These are phyloP conservation scores for Eulemur rubriventer DNA, from an alignment of 2,797 vertebrate species.

Conservation along the genomic window DNA sequence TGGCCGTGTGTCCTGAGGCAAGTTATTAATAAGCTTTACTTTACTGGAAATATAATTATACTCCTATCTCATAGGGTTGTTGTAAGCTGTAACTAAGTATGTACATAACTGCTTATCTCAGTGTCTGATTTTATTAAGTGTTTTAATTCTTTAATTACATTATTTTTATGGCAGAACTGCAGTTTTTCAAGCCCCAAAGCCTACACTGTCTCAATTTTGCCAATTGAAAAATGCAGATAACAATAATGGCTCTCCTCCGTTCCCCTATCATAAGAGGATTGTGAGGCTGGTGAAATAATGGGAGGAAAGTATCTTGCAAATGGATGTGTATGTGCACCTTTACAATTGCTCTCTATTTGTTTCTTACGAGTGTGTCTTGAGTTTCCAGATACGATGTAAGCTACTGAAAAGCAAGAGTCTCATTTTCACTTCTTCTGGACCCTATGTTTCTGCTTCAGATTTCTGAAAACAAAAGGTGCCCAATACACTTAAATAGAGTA, in stretches of 20 bases:
- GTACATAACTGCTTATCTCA: background rate
- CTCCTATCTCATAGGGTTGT: background rate
- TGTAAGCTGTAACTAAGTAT: background rate
- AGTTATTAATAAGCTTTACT: background rate
- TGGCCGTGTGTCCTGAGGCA: background rate
- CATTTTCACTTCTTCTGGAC: constrained; percentile 32
- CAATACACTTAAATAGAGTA: background rate
- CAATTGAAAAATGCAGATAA: background rate
- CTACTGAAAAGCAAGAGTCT: background rate
- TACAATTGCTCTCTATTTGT: background rate
- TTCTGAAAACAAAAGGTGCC: constrained; percentile 7
- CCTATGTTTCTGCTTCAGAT: background rate
- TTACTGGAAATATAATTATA: background rate
- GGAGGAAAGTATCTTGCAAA: background rate
- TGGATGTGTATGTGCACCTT: background rate
- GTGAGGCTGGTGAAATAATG: background rate
- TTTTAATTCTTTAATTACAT: background rate
- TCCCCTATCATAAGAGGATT: background rate
- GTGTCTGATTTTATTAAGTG: background rate
- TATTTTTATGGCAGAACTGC: background rate
- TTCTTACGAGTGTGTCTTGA: background rate
- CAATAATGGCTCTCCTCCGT: background rate
- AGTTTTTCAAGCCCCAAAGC: background rate
- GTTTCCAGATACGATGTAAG: background rate
- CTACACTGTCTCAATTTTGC: background rate